Evolutionary conservation across 2,888 invertebrate species (phyloP).

Genomic region (Ophion ellenae): DNA sequence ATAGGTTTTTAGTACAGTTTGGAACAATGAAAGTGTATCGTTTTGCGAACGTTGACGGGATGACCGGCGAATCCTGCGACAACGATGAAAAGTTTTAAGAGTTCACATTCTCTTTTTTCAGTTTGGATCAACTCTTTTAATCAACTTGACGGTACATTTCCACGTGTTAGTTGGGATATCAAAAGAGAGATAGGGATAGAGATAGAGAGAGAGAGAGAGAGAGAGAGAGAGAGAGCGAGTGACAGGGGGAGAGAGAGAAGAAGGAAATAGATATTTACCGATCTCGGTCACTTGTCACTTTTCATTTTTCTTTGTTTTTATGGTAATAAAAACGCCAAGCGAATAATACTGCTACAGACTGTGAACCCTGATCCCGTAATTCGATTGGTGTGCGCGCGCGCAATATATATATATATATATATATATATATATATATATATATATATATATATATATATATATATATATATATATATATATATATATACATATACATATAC

Average conservation of each 20-base stretch:
- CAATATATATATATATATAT: constrained; percentile 14
- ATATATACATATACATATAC: no score
- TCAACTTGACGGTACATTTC: constrained; percentile 35
- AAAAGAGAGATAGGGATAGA: constrained; percentile 21
- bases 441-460: no score
- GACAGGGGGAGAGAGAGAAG: background rate
- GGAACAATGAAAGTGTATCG: constrained; percentile 22
- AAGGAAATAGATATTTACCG: constrained; percentile 23
- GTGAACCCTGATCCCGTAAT: constrained; percentile 63
- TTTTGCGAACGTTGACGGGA: constrained; percentile 34
- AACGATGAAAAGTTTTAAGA: constrained; percentile 24
- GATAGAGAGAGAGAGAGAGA: background rate
- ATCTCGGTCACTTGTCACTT: constrained; percentile 42
- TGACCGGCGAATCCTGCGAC: constrained; percentile 52
- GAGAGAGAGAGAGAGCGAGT: background rate
- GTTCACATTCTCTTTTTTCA: background rate
- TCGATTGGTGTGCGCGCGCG: constrained; percentile 36
- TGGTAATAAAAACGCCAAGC: constrained; percentile 59
- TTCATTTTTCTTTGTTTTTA: constrained; percentile 29
- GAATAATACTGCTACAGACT: constrained; percentile 74
- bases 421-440: no score
- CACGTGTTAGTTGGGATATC: constrained; percentile 31
- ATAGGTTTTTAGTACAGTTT: constrained; percentile 21
- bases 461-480: no score
- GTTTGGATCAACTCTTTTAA: constrained; percentile 4